Evolutionary conservation across 2,797 vertebrate genomes (phyloP).

Genomic region (Brachyalestes nurse): DNA sequence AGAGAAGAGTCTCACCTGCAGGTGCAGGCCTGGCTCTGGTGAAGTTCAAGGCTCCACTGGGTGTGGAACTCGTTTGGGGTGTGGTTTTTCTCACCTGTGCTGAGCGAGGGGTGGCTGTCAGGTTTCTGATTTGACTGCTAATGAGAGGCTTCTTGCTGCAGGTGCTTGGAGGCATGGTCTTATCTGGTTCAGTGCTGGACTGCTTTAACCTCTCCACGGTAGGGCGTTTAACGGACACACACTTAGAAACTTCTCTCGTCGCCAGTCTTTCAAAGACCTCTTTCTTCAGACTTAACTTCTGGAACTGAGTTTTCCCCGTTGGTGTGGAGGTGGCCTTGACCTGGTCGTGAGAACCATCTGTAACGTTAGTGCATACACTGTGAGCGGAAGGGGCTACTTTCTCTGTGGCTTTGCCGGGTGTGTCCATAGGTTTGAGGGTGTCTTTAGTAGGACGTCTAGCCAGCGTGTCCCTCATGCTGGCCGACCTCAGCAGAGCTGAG

Average conservation of each 20-base stretch:
- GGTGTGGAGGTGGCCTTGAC: conserved; percentile 64
- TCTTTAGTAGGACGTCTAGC: conserved; percentile 49
- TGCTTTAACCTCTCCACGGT: conserved; percentile 66
- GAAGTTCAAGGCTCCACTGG: conserved; percentile 44
- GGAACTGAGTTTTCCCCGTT: conserved; percentile 67
- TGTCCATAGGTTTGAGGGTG: conserved; percentile 9
- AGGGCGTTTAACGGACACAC: conserved; percentile 57
- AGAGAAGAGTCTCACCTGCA: conserved; percentile 7
- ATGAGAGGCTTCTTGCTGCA: conserved; percentile 42
- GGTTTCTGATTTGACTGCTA: conserved; percentile 46
- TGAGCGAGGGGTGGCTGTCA: conserved; percentile 26
- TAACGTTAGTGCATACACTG: not conserved
- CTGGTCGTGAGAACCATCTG: conserved; percentile 45
- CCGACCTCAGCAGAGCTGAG: conserved; percentile 54
- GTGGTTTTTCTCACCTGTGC: conserved; percentile 56
- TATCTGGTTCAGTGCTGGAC: conserved; percentile 48
- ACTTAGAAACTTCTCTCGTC: conserved; percentile 66
- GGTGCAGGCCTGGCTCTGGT: conserved; percentile 28
- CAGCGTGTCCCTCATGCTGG: conserved; percentile 55
- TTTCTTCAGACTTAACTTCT: conserved; percentile 71
- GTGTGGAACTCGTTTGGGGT: conserved; percentile 37
- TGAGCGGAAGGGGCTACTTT: conserved; percentile 18
- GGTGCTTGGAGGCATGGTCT: conserved; percentile 43
- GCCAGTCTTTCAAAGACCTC: conserved; percentile 67
- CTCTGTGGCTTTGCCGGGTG: conserved; percentile 26